Evolutionary conservation across 2,113 vertebrate species (phyloP), one percentile per base, ranked within the genome.

Genomic region (Empidonax alnorum): DNA sequence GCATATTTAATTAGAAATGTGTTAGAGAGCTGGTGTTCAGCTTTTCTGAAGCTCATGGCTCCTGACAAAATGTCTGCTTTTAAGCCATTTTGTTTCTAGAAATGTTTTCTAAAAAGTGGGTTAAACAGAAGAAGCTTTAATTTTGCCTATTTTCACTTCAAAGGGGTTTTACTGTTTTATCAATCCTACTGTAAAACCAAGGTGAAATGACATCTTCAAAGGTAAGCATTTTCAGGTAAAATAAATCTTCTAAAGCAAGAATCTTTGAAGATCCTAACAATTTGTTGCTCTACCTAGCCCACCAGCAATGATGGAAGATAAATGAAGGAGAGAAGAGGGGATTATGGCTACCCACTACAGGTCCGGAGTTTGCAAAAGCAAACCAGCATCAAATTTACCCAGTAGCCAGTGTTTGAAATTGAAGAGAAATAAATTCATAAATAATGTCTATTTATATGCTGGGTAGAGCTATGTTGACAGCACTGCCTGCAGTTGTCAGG

Each of bases 1-100:
- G 96, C 87, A 96, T 98, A 97, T 98, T 97, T 97, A 98, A 98
- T 98, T 98, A 97, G 95, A 96, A 97, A 95, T 97, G 88, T 94
- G 84, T 20, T 84, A 81, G 86, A 96, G 86, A 94, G 52, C 31
- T 96, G 18, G 44, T 92, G 71, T 94, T 97, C 93, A 87, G 94
- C 90, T 95, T 96, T 96, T 85, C 71, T 94, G 92, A 97, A 97
- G 62, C 94, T 97, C 96, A 84, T 80, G 83, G 84, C 89, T 87
- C 75, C 97, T 97, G 84, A 96, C 84, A 97, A 97, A 95, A 96
- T 66, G 66, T 90, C 96, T 94, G 59, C 37, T 96, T 97, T 89
- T 96, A 94, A 96, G 66, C 66, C 88, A 77, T 96, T 94, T 96
- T 95, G 66, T 96, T 24, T 90, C 83, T 90, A 93, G 68, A 88